Conservation (phyloP, 2,113 vertebrate genomes). For the Neotragus pygmaeus region DNA sequence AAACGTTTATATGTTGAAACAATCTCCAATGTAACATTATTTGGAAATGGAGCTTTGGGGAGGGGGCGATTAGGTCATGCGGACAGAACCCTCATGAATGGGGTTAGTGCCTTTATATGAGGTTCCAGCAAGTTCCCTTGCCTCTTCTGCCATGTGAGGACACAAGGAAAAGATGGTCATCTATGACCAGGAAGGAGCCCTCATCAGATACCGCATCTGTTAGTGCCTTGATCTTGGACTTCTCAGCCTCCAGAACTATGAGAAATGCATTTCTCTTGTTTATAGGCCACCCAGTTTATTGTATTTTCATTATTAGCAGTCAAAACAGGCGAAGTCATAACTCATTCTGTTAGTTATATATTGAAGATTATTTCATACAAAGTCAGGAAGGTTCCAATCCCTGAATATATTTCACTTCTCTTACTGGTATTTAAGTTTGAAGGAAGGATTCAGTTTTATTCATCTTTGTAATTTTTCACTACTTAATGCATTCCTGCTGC, state of each 20-base stretch:
- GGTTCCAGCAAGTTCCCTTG: neutral
- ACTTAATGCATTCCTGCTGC: neutral
- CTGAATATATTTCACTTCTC: neutral
- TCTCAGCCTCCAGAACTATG: neutral
- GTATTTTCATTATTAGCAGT: neutral
- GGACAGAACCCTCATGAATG: neutral
- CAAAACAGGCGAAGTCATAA: neutral
- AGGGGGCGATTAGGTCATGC: neutral
- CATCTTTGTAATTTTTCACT: neutral
- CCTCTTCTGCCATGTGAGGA: neutral
- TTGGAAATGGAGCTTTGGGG: neutral
- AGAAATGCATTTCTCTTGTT: neutral
- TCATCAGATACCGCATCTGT: neutral
- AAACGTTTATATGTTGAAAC: neutral
- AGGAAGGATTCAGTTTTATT: neutral
- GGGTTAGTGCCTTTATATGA: neutral
- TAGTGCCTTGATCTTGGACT: neutral
- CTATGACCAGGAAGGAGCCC: neutral
- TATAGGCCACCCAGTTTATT: neutral
- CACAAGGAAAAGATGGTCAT: neutral
- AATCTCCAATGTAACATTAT: neutral
- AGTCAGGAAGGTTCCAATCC: neutral
- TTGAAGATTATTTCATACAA: neutral
- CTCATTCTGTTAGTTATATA: neutral
- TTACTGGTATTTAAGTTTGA: neutral